These are phyloP conservation scores for Eretmochelys imbricata DNA, from an alignment of 2,113 vertebrate species.

Conservation along the genomic window DNA sequence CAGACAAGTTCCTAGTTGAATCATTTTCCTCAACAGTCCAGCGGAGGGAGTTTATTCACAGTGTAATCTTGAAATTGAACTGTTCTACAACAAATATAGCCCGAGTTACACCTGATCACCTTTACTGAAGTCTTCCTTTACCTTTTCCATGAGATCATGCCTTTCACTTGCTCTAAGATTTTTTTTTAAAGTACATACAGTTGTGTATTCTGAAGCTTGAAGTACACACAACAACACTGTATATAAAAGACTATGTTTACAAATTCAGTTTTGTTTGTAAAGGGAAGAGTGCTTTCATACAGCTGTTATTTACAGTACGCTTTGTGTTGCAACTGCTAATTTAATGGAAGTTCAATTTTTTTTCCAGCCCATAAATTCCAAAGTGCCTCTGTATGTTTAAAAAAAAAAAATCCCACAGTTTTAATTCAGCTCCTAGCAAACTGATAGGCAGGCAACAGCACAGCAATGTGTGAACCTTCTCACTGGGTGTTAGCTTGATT, in stretches of 20 bases:
- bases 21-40: background rate
- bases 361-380: background rate
- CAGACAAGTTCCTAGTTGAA: rapidly evolving
- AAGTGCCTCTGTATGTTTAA: background rate
- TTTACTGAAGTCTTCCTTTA: rapidly evolving
- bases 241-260: background rate
- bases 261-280: background rate
- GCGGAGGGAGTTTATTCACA: background rate
- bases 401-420: background rate
- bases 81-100: background rate
- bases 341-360: background rate
- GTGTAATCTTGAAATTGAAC: background rate
- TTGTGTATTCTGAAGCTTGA: background rate
- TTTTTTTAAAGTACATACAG: background rate
- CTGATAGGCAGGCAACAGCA: slow-evolving; percentile 13
- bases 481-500: slow-evolving; percentile 39
- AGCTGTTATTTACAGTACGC: background rate
- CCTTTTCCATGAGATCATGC: background rate
- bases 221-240: background rate
- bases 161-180: background rate
- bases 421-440: slow-evolving; percentile 14
- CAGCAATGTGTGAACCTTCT: background rate
- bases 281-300: background rate
- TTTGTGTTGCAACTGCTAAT: background rate
- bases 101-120: rapidly evolving